These are phyloP conservation scores for Drosophila neotestacea DNA, from an alignment of 2,888 invertebrate species.

Conservation along the genomic window DNA sequence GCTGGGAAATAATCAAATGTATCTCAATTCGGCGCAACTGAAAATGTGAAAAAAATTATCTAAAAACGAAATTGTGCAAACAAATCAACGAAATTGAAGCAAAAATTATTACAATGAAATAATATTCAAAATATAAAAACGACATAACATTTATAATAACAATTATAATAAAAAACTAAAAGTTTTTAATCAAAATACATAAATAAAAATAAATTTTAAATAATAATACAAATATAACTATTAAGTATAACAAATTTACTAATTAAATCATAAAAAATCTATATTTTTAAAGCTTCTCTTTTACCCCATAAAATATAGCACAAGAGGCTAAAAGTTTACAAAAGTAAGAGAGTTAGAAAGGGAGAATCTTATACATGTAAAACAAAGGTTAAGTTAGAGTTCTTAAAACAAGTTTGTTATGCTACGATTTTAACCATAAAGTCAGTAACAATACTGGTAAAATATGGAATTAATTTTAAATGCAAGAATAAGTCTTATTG, in stretches of 20 bases:
- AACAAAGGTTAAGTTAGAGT: too few species aligned
- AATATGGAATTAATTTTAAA: not conserved
- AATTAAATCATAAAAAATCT: too few species aligned
- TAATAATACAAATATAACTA: not conserved
- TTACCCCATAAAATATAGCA: too few species aligned
- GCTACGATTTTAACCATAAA: too few species aligned
- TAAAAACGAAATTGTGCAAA: not conserved
- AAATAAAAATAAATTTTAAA: not conserved
- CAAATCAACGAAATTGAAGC: not conserved
- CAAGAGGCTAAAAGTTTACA: too few species aligned
- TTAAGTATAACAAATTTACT: too few species aligned
- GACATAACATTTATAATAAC: not conserved
- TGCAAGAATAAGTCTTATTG: not conserved
- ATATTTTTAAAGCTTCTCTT: too few species aligned
- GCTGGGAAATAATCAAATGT: not conserved
- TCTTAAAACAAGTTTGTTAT: too few species aligned
- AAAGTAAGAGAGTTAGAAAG: too few species aligned
- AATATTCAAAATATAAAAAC: not conserved
- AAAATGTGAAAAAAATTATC: not conserved
- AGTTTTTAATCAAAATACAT: too few species aligned
- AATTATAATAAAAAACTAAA: too few species aligned
- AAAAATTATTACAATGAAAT: not conserved
- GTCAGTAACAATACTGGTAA: not conserved
- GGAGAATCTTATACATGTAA: too few species aligned
- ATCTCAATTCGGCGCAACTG: not conserved